Evolutionary conservation across 2,888 invertebrate genomes (phyloP).

Genomic region (Molanna angustata): DNA sequence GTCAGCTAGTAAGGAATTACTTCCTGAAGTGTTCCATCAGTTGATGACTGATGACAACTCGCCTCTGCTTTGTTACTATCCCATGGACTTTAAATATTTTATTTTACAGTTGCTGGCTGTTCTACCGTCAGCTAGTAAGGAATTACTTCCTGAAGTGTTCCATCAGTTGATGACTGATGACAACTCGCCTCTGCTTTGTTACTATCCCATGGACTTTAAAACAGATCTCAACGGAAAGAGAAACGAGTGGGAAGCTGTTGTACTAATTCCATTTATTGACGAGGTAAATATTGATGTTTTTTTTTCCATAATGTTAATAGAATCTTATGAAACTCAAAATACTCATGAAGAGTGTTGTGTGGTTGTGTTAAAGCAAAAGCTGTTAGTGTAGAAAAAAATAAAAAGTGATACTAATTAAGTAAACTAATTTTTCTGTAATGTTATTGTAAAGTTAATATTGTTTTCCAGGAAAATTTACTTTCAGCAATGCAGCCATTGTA

Average conservation of each 20-base stretch:
- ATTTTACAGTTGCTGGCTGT: slow-evolving; percentile 68
- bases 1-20: slow-evolving; percentile 73
- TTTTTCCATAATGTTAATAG: too few species aligned
- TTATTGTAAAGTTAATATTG: background rate
- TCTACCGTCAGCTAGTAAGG: slow-evolving; percentile 80
- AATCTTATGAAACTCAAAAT: too few species aligned
- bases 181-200: slow-evolving; percentile 80
- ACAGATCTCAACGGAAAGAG: slow-evolving; percentile 95
- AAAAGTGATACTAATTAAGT: too few species aligned
- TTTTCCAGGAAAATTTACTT: slow-evolving; percentile 56
- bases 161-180: slow-evolving; percentile 66
- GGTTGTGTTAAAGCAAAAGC: too few species aligned
- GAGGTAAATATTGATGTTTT: slow-evolving; percentile 62
- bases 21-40: slow-evolving; percentile 75
- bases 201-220: slow-evolving; percentile 87
- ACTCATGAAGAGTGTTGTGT: too few species aligned
- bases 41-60: slow-evolving; percentile 69
- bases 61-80: slow-evolving; percentile 88
- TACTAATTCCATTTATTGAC: slow-evolving; percentile 90
- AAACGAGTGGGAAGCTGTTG: slow-evolving; percentile 96
- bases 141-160: slow-evolving; percentile 73
- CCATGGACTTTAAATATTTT: slow-evolving; percentile 68
- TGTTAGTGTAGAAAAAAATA: too few species aligned
- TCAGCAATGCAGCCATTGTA: slow-evolving; percentile 73
- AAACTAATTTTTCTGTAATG: too few species aligned